Evolutionary conservation across 2,888 invertebrate species (phyloP).

Genomic region (Ophioninae sp.): DNA sequence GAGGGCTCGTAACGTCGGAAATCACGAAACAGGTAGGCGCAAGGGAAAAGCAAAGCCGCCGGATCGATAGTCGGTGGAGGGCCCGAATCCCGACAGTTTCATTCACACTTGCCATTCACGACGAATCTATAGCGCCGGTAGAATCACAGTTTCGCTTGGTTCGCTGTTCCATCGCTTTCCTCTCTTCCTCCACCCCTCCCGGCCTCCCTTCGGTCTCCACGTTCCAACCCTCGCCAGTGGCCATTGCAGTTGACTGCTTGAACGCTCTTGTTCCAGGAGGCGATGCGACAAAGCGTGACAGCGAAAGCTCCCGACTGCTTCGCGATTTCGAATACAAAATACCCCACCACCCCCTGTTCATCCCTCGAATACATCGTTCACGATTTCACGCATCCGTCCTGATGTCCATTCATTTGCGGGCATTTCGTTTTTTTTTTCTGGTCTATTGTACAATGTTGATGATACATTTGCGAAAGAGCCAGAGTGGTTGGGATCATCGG

Average conservation of each 20-base stretch:
- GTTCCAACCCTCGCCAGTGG: constrained; percentile 8
- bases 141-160: constrained; percentile 49
- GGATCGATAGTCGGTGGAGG: constrained; percentile 56
- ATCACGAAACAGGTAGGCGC: constrained; percentile 57
- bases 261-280: constrained; percentile 33
- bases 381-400: background rate
- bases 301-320: constrained; percentile 32
- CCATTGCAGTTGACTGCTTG: constrained; percentile 43
- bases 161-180: constrained; percentile 30
- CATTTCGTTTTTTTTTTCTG: background rate
- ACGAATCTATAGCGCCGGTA: constrained; percentile 49
- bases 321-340: constrained; percentile 28
- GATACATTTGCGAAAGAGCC: background rate
- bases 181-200: too few relatives aligned
- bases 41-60: constrained; percentile 55
- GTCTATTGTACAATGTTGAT: background rate
- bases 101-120: constrained; percentile 60
- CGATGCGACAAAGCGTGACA: constrained; percentile 11
- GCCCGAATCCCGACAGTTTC: constrained; percentile 58
- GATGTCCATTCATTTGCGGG: background rate
- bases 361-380: background rate
- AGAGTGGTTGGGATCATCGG: background rate
- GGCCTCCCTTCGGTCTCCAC: background rate
- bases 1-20: constrained; percentile 50
- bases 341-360: background rate